Evolutionary conservation across 2,888 invertebrate genomes (phyloP).

Genomic region (Drosophila putrida): DNA sequence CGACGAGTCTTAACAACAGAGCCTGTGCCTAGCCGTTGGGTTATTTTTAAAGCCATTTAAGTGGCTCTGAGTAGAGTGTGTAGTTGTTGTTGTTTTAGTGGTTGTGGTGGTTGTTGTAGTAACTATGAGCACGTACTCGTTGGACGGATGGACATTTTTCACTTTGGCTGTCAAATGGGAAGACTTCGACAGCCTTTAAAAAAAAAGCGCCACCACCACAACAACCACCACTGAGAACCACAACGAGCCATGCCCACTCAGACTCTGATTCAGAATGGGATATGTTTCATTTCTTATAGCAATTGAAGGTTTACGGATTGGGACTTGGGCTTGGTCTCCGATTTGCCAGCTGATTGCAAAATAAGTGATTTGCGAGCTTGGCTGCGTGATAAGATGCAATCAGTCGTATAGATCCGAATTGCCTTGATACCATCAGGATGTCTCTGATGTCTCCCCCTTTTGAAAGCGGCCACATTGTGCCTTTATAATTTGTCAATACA

Average conservation of each 20-base stretch:
- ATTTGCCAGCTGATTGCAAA: constrained; percentile 69
- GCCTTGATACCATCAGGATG: constrained; percentile 5
- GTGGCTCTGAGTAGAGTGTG: constrained; percentile 47
- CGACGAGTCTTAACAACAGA: constrained; percentile 12
- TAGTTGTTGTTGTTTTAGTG: constrained; percentile 14
- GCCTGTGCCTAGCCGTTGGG: constrained; percentile 14
- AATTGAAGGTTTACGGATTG: constrained; percentile 17
- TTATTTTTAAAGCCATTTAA: constrained; percentile 80
- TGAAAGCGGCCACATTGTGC: constrained; percentile 34
- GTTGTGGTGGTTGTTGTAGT: constrained; percentile 24
- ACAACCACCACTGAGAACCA: constrained; percentile 52
- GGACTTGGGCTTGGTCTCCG: constrained; percentile 28
- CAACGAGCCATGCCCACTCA: constrained; percentile 54
- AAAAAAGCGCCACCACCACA: constrained; percentile 42
- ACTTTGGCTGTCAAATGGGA: constrained; percentile 79
- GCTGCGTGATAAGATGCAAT: constrained; percentile 78
- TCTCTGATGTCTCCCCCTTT: background rate
- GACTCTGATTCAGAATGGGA: constrained; percentile 33
- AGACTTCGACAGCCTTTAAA: constrained; percentile 80
- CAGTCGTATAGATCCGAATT: constrained; percentile 38
- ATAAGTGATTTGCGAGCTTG: constrained; percentile 71
- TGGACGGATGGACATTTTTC: constrained; percentile 72
- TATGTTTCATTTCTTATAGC: constrained; percentile 23
- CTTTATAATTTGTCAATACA: constrained; percentile 77
- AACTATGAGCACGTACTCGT: constrained; percentile 54